Percentiles rank a stretch among this genome's conserved stretches.
Conservation (phyloP, 2,797 vertebrate genomes). For the Eulemur mongoz region DNA sequence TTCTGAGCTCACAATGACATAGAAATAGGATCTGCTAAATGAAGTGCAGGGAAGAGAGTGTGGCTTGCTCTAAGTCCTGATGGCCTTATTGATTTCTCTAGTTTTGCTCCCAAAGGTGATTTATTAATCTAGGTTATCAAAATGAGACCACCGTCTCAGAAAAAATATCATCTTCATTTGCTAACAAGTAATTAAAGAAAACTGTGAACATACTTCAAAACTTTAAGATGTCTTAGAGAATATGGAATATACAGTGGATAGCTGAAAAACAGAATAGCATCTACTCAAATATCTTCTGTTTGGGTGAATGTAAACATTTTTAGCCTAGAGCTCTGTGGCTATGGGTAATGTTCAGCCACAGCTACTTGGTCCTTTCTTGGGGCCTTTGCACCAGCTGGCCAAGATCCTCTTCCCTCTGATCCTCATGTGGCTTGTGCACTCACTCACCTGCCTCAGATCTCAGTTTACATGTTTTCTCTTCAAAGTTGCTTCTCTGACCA, state of each 20-base stretch:
- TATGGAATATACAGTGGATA: not conserved
- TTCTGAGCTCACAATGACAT: not conserved
- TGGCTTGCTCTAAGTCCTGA: not conserved
- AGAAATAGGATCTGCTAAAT: not conserved
- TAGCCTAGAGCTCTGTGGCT: not conserved
- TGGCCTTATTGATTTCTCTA: not conserved
- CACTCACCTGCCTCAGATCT: not conserved
- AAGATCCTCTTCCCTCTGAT: not conserved
- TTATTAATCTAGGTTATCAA: not conserved
- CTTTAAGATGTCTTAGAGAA: not conserved
- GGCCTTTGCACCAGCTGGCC: not conserved
- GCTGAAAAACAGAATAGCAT: not conserved
- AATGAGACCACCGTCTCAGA: not conserved
- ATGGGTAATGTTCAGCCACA: not conserved
- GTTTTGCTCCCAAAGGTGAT: not conserved
- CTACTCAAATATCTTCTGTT: not conserved
- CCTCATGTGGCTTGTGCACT: not conserved
- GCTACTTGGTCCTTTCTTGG: not conserved
- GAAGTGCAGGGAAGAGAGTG: not conserved
- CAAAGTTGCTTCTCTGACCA: not conserved
- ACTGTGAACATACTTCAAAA: not conserved
- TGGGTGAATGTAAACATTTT: not conserved
- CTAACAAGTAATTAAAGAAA: not conserved
- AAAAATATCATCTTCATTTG: not conserved
- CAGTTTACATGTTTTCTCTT: not conserved